Conservation (phyloP, 2,113 vertebrate genomes). For the Leptodactylus fuscus region DNA sequence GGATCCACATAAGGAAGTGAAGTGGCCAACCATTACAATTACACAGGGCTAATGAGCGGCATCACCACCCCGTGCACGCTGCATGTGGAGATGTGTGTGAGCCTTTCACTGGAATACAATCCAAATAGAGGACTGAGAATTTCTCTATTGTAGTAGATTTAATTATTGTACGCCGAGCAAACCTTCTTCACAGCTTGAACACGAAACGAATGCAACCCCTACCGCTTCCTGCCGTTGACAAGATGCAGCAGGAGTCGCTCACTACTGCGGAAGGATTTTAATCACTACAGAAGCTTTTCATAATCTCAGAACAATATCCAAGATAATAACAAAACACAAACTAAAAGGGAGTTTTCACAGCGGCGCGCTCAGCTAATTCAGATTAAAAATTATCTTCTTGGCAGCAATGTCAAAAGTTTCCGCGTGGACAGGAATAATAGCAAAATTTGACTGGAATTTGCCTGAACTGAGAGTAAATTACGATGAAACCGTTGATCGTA, state of each 20-base stretch:
- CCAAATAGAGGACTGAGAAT: conserved; percentile 5
- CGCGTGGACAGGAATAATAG: not conserved
- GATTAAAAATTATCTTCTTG: conserved; percentile 7
- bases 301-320: conserved; percentile 51
- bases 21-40: conserved; percentile 23
- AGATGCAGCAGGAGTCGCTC: not conserved
- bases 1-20: not conserved
- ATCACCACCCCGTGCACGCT: not conserved
- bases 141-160: conserved; percentile 21
- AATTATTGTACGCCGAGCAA: conserved; percentile 24
- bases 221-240: conserved; percentile 5
- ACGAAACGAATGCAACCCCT: conserved; percentile 20
- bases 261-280: conserved; percentile 31
- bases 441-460: not conserved
- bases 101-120: not conserved
- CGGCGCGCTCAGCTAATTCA: conserved; percentile 9
- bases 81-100: not conserved
- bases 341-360: conserved; percentile 31
- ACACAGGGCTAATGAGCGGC: conserved; percentile 1
- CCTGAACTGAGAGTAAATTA: no score
- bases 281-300: conserved; percentile 23
- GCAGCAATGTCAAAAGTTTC: conserved; percentile 7
- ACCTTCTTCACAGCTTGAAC: conserved; percentile 30
- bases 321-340: conserved; percentile 34
- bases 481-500: no score